phyloP scores from a whole-genome alignment of 2,113 vertebrate species.

The Agelaius tricolor region DNA sequence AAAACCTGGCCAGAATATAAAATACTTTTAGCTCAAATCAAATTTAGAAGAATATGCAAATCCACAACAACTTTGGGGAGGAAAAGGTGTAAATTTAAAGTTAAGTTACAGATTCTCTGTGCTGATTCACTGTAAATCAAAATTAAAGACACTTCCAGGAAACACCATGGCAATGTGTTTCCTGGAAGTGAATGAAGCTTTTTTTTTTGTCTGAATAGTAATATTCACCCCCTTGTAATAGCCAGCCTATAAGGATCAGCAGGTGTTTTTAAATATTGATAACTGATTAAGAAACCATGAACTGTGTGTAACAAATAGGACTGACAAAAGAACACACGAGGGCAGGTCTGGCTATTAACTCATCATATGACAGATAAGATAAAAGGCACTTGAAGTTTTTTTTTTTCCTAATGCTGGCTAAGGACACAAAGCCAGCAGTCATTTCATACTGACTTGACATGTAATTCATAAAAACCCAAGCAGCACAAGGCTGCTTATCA shows the following conservation, averaged over 20 bases:
- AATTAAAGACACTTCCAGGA: not conserved
- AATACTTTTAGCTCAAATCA: not conserved
- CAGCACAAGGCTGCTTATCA: not conserved
- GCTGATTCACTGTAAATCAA: not conserved
- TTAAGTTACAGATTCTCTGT: not conserved
- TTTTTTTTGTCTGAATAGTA: not conserved
- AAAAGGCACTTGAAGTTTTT: not conserved
- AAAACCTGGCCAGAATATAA: not conserved
- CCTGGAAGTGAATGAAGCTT: no score
- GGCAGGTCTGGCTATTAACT: not conserved
- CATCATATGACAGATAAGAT: not conserved
- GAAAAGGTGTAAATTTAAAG: not conserved
- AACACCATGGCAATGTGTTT: not conserved
- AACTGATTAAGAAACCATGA: not conserved
- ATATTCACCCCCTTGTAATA: not conserved
- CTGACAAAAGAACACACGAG: not conserved
- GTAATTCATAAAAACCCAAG: not conserved
- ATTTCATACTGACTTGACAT: not conserved
- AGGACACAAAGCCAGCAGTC: not conserved
- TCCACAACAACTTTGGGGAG: not conserved
- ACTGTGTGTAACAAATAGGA: not conserved
- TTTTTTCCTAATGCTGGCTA: not conserved
- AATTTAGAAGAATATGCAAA: not conserved
- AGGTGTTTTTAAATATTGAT: not conserved
- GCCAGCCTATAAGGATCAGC: not conserved